A percentile compares a stretch with the other conserved stretches of the same genome.
Evolutionary conservation across 2,113 vertebrate species (phyloP).

Genomic region (Leptobrachium ailaonicum): DNA sequence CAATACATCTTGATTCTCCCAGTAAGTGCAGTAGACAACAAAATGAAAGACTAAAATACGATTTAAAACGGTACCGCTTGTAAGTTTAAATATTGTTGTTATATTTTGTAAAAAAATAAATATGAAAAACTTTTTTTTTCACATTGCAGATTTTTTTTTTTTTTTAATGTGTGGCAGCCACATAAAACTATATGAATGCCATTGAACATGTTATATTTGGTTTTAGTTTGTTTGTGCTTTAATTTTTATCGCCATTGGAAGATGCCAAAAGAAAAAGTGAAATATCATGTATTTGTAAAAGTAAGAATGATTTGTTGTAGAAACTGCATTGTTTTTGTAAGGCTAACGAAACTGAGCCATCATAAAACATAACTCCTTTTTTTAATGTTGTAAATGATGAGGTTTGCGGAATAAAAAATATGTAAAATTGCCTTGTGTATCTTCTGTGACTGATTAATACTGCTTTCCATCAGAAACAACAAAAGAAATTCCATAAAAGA

Average conservation of each 20-base stretch:
- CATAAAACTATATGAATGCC: conserved; percentile 33
- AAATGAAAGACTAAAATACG: too few relatives aligned
- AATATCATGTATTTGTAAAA: conserved; percentile 48
- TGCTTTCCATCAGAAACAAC: too few relatives aligned
- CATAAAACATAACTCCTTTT: conserved; percentile 22
- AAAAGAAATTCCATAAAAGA: too few relatives aligned
- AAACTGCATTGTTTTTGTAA: conserved; percentile 54
- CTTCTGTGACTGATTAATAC: too few relatives aligned
- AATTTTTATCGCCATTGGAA: conserved; percentile 47
- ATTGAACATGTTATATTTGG: conserved; percentile 35
- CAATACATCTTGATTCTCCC: too few relatives aligned
- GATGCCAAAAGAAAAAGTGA: conserved; percentile 52
- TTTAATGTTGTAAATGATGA: conserved; percentile 24
- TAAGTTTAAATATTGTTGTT: background rate
- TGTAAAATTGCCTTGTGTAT: background rate
- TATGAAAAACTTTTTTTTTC: background rate
- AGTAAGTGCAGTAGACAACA: too few relatives aligned
- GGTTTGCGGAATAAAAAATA: conserved; percentile 37
- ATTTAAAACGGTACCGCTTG: background rate
- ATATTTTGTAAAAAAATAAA: background rate
- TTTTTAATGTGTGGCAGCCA: conserved; percentile 4
- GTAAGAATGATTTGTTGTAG: conserved; percentile 53
- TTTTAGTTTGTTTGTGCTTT: conserved; percentile 44
- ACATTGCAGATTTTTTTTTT: background rate
- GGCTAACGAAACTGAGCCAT: conserved; percentile 52